A percentile compares a stretch with the other conserved stretches of the same genome.
Conservation (phyloP, 2,888 invertebrate species). For the Elysia crispata region DNA sequence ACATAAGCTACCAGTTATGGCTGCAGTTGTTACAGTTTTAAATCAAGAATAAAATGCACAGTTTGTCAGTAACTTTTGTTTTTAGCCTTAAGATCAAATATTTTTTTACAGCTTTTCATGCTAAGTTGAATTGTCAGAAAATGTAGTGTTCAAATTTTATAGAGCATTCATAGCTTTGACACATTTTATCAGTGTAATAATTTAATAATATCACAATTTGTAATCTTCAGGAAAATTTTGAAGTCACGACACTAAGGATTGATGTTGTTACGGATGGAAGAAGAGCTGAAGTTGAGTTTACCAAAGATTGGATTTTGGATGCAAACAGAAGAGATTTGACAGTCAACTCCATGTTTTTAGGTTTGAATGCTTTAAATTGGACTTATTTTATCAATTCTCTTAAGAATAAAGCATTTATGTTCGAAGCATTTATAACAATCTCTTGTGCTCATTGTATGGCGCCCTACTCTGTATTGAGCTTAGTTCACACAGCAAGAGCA, state of each 20-base stretch:
- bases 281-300: slow-evolving; percentile 96
- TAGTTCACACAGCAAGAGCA: too few species aligned
- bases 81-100: neutral
- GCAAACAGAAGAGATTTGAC: slow-evolving; percentile 97
- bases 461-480: too few species aligned
- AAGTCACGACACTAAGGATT: slow-evolving; percentile 91
- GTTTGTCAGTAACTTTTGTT: too few species aligned
- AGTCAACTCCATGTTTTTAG: slow-evolving; percentile 97
- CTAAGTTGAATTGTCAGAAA: too few species aligned
- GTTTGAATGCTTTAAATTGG: slow-evolving; percentile 75
- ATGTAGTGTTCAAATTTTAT: too few species aligned
- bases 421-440: neutral
- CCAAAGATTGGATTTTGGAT: slow-evolving; percentile 89
- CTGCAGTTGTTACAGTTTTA: too few species aligned
- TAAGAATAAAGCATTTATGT: neutral
- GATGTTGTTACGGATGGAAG: slow-evolving; percentile 95
- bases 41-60: too few species aligned
- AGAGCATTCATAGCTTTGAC: too few species aligned
- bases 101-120: too few species aligned
- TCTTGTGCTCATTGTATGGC: neutral
- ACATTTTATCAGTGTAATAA: too few species aligned
- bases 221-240: slow-evolving; percentile 75
- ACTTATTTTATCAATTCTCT: too few species aligned
- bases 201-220: neutral
- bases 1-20: too few species aligned